Evolutionary conservation across 2,797 vertebrate genomes (phyloP), one percentile per base, ranked within the genome.

Genomic region (Nannoperca obscura): DNA sequence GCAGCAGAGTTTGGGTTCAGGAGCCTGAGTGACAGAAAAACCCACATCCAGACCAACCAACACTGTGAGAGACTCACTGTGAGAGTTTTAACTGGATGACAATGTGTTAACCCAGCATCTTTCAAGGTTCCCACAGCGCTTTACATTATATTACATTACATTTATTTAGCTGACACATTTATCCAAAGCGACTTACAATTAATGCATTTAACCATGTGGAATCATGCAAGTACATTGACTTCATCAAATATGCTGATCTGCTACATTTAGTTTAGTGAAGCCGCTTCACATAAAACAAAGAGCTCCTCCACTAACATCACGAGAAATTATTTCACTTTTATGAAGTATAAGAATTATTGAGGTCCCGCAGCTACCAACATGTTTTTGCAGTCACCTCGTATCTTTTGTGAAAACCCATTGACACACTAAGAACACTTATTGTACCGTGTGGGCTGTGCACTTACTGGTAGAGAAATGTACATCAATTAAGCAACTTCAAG

Each of bases 351-450:
- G 27, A 0, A 61, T 52, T 20, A 54, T 8, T 44, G 4, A n/a
- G 44, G 44, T 14, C 44, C 44, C 44, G 15, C 44, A 46, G 44
- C 6, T 24, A 17, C 19, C 27, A 32, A 24, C 54, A 27, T 49
- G 30, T 36, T 46, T 49, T 57, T 74, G 40, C 30, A 11, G 38
- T 57, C 7, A 19, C 5, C 22, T 44, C 52, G 24, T 4, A 24
- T 38, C 36, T 46, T 82, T 59, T 32, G 20, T 64, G 53, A 47
- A 15, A 67, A 63, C n/a, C 22, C 2, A 24, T 3, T 3, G 7
- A 49, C 27, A 14, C n/a, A 58, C 20, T 22, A 60, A 71, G 38
- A 40, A 36, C 5, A 54, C 24, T 58, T 60, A n/a, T 55, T 76
- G n/a, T 5, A 40, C n/a, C 59, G 64, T 70, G 42, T 46, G 17